These are phyloP conservation scores for Sula dactylatra DNA, from an alignment of 2,113 vertebrate species.

Conservation along the genomic window DNA sequence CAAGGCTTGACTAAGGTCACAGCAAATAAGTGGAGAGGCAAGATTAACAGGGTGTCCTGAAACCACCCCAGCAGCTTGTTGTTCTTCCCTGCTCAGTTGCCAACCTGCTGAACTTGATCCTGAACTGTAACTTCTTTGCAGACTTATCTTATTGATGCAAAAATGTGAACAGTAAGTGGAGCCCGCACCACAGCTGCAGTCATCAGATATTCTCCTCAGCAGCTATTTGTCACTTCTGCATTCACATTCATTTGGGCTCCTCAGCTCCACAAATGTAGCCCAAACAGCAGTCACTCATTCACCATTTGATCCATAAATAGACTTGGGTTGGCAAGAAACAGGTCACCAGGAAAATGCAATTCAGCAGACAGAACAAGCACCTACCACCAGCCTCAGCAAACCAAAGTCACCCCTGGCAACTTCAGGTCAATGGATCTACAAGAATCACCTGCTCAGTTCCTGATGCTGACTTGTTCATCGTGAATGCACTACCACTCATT, in stretches of 20 bases:
- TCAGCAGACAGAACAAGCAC: not conserved
- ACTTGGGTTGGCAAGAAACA: not conserved
- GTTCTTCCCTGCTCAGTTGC: not conserved
- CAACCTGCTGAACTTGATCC: not conserved
- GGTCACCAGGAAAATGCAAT: slow-evolving; percentile 7
- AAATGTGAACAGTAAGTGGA: not conserved
- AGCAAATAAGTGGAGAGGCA: not conserved
- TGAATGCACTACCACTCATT: not conserved
- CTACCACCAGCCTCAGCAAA: not conserved
- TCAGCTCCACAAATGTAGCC: not conserved
- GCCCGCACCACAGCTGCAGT: slow-evolving; percentile 11
- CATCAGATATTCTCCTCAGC: not conserved
- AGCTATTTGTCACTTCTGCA: slow-evolving; percentile 16
- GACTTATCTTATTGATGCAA: not conserved
- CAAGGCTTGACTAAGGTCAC: not conserved
- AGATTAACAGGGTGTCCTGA: not conserved
- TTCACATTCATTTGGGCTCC: not conserved
- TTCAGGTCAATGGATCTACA: not conserved
- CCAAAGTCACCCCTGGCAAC: not conserved
- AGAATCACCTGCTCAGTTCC: not conserved
- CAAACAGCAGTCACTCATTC: not conserved
- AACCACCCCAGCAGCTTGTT: not conserved
- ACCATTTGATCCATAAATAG: slow-evolving; percentile 24
- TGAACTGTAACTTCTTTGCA: not conserved
- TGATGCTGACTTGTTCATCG: not conserved